Percentiles rank a stretch among this genome's conserved stretches.
phyloP scores from a whole-genome alignment of 2,113 vertebrate species.

The Platysteira castanea region DNA sequence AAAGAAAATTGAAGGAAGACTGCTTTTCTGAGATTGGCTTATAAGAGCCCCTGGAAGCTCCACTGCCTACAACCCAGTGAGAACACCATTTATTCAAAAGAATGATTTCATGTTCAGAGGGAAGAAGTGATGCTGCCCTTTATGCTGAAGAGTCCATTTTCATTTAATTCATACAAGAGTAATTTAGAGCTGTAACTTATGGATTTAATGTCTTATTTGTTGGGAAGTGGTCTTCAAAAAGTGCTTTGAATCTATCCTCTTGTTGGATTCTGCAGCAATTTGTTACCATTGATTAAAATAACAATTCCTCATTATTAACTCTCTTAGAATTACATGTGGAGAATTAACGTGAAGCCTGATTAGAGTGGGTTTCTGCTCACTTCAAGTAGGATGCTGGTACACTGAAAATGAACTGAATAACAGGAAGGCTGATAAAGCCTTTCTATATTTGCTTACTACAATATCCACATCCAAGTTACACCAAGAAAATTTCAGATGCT shows the following conservation, averaged over 20 bases:
- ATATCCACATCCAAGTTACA: neutral
- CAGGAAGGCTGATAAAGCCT: neutral
- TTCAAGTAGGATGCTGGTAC: neutral
- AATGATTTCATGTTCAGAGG: neutral
- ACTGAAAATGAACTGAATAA: neutral
- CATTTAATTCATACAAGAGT: neutral
- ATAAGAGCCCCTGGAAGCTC: neutral
- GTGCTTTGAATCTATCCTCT: neutral
- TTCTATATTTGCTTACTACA: neutral
- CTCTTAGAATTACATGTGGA: neutral
- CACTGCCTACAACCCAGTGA: neutral
- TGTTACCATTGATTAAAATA: neutral
- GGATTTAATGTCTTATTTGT: neutral
- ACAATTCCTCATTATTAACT: neutral
- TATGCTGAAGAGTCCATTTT: neutral
- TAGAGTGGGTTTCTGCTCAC: neutral
- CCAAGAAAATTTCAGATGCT: neutral
- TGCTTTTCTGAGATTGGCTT: neutral
- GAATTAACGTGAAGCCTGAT: neutral
- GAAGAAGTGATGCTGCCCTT: neutral
- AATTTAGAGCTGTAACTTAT: neutral
- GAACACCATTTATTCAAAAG: neutral
- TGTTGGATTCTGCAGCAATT: neutral
- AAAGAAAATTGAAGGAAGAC: neutral
- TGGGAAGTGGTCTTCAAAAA: constrained; percentile 1